These are phyloP conservation scores for Misgurnus anguillicaudatus DNA, from an alignment of 2,113 vertebrate genomes.

Conservation along the genomic window DNA sequence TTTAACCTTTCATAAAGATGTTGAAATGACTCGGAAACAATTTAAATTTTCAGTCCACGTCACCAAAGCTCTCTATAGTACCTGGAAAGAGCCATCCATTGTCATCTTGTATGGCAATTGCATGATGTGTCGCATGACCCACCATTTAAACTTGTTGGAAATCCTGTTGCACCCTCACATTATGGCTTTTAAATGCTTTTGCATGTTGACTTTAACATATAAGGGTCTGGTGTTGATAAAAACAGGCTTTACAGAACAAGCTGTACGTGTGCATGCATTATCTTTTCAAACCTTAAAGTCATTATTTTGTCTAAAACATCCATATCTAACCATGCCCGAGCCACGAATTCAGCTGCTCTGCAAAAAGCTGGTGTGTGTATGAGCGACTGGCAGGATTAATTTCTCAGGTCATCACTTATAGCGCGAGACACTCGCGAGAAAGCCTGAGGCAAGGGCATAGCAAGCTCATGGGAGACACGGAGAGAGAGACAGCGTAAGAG, in stretches of 20 bases:
- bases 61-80: no score
- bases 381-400: slow-evolving; percentile 46
- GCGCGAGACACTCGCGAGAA: slow-evolving; percentile 28
- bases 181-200: no score
- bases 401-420: slow-evolving; percentile 53
- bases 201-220: no score
- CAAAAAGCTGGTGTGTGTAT: slow-evolving; percentile 14
- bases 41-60: no score
- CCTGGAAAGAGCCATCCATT: no score
- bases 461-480: slow-evolving; percentile 23
- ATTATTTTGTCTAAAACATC: slow-evolving; percentile 37
- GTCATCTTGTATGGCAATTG: no score
- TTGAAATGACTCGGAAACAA: no score
- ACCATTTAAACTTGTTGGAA: no score
- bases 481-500: slow-evolving; percentile 25
- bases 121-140: no score
- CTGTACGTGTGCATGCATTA: neutral
- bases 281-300: neutral
- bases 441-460: slow-evolving; percentile 49
- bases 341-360: neutral
- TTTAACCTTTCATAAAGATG: neutral
- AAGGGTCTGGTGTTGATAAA: no score
- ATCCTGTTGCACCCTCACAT: no score
- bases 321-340: slow-evolving; percentile 28
- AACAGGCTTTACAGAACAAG: no score